Conservation (phyloP, 2,113 vertebrate genomes). For the Synodontis membranacea region DNA sequence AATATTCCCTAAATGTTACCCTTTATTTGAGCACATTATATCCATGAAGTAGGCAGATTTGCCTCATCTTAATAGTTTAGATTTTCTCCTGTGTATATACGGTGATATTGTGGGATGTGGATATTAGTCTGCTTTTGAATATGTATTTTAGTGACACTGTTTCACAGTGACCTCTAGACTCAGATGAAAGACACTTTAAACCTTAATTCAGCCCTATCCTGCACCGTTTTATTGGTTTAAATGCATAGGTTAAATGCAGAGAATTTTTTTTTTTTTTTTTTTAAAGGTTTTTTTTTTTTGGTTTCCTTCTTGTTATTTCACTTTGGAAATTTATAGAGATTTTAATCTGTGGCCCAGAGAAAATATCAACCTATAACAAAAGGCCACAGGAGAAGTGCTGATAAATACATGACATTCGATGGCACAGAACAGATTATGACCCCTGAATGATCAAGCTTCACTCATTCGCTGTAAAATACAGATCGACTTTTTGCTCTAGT, state of each 20-base stretch:
- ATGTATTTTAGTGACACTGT: conserved; percentile 22
- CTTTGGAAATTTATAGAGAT: neutral
- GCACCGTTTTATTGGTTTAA: neutral
- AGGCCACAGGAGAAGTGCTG: neutral
- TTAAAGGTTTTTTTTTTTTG: no score
- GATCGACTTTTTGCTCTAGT: conserved; percentile 7
- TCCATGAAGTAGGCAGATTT: neutral
- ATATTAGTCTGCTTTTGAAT: neutral
- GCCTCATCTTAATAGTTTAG: neutral
- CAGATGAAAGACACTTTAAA: conserved; percentile 29
- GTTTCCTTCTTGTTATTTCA: neutral
- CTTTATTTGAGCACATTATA: no score
- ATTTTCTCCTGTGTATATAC: neutral
- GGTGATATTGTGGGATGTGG: neutral
- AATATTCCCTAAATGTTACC: neutral
- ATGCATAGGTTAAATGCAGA: neutral
- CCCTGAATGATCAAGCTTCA: neutral
- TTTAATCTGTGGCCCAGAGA: neutral
- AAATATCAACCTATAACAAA: conserved; percentile 10
- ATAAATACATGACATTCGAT: neutral
- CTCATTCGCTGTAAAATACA: conserved; percentile 1
- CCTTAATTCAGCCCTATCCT: neutral
- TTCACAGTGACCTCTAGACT: conserved; percentile 27
- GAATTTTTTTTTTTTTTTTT: no score
- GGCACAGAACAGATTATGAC: neutral